Evolutionary conservation across 92 coral and sea anemone species (phyloP), one percentile per base, ranked within the genome.

Genomic region (Zoanthus sansibaricus): DNA sequence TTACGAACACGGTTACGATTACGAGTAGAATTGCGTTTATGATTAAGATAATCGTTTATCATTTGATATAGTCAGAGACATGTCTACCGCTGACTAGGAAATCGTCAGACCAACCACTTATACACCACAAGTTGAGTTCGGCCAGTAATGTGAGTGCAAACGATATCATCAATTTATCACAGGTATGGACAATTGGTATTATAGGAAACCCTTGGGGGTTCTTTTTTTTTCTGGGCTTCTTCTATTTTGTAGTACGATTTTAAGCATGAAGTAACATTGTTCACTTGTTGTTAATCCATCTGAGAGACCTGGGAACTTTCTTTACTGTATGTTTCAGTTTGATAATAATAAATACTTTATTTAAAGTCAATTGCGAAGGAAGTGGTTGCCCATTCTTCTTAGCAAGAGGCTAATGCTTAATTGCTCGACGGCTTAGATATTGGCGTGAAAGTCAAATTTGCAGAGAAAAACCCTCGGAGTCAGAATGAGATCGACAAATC

Each of bases 51-150:
- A 30, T 69, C 33, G 16, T 69, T 33, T 31, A 8, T 1, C 46
- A 30, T 30, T 30, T 11, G 31, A 30, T 47, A 48, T 16, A 79
- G 84, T 79, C 84, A 8, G 84, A 79, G n/a, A 54, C 72, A 42
- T 33, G 21, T 64, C 58, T 79, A 25, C 55, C 72, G 17, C 71
- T 78, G 55, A 32, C 71, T 15, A 79, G 84, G n/a, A 79, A 42
- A 15, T 17, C 42, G 1, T 79, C 84, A 62, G 84, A 79, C 21
- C 84, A 79, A 16, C 58, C 84, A 32, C 33, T 45, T 9, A 45
- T 46, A 20, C 84, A 61, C 37, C 84, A 79, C 72, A 62, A 79
- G 51, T 33, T 62, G 73, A 79, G 84, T 62, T 33, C 84, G 17
- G 84, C 72, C 54, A 79, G 84, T 44, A 14, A 18, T n/a, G 55